Evolutionary conservation across 2,113 vertebrate species (phyloP), one percentile per base, ranked within the genome.

Genomic region (Diadophis punctatus): DNA sequence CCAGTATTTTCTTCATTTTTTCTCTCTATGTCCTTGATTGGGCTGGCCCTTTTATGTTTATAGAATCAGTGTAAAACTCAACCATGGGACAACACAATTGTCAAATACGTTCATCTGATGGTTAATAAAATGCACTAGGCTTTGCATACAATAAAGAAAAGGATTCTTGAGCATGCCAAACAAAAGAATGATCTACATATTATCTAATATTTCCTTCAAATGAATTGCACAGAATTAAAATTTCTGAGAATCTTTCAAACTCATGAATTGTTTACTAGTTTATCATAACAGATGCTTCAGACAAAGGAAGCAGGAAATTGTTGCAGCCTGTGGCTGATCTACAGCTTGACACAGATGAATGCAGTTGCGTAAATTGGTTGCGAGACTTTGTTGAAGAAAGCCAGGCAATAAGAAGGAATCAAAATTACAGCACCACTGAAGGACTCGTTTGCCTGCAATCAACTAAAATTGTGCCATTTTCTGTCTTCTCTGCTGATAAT

Each of bases 251-350:
- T 93, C 95, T 93, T 96, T 96, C 95, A 96, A 92, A 91, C 94
- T 94, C 97, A 97, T 89, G 96, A 97, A 97, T 88, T 97, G 97
- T 98, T 98, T 97, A 98, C 97, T 98, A 98, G 97, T 97, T 96
- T 96, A 88, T 97, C 96, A 94, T 97, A 98, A 97, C 97, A 98
- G 98, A 98, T 98, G 97, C 97, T 97, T 93, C 89, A 96, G 95
- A 98, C 97, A 98, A 98, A 98, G 96, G 95, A 92, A 94, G 96
- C 96, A 97, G 97, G 98, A 98, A 98, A 96, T 92, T 93, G 88
- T 60, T 96, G 95, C 94, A 96, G 95, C 93, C 95, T 97, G 96
- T 96, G 96, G 95, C 96, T 96, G 96, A 96, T 96, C 96, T 95
- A 87, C 91, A 95, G 95, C 96, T 97, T 96, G 95, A 93, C 95